Base-by-base conservation (phyloP, 2,888 invertebrate species). In the Dolichopus griseipennis region DNA sequence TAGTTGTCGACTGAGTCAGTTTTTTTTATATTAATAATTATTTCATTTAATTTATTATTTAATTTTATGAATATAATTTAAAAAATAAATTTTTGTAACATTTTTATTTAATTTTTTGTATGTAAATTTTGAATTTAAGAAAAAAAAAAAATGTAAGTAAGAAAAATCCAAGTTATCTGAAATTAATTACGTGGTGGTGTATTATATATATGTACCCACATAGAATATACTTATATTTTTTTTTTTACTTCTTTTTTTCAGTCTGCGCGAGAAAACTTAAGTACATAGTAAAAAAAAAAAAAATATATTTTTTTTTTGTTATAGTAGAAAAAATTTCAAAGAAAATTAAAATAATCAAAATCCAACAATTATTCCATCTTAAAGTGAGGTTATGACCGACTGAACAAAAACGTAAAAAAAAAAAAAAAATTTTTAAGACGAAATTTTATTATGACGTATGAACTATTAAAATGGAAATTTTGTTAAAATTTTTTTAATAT, bases 381-480 rank as follows among this genome's bases (percentile, higher is more conserved):
- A 52, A 52, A 12, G 52, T 52, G 52, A 52, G 52, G 52, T 52
- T 52, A 52, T 52, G 52, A 52, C 52, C 52, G 52, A 52, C 2
- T 43, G 52, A 52, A 12, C 18, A 18, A 27, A 27, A 37, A 37
- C 37, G 12, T 12, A 52, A 52, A 52, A n/a, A 52, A 52, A 52
- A 9, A 52, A 52, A 52, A n/a, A 52, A 52, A 52, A 9, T 52
- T 52, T 15, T 52, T 52, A 52, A 52, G 52, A n/a, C 52, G 52
- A 52, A 52, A 52, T 52, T 41, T 52, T 52, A 52, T 52, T 52
- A 52, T 52, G 52, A 52, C 52, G 52, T 52, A 52, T 52, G 52
- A 52, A 27, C 2, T 27, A 27, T 27, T 27, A 27, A 27, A 4
- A 27, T 27, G 2, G 27, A 27, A 27, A 27, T 27, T n/a, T 27